Evolutionary conservation across 2,113 vertebrate genomes (phyloP), one percentile per base, ranked within the genome.

Genomic region (Gymnogyps californianus): DNA sequence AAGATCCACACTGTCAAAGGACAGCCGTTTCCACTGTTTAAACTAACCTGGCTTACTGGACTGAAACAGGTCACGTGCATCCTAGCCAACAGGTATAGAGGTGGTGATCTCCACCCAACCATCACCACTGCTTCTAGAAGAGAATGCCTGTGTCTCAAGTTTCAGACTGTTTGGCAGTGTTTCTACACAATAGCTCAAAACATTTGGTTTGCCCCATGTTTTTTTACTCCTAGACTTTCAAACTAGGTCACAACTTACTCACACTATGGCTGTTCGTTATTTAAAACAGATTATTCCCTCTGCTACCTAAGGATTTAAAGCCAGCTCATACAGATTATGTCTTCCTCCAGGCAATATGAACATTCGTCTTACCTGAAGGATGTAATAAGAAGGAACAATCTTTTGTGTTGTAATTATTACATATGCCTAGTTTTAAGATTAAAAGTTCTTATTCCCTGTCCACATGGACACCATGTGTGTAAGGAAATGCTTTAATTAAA

Each of bases 401-500:
- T 59, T 70, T 66, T 40, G 49, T 76, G 46, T 70, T 76, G 32
- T 32, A 93, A 40, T 93, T 77, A 82, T 88, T 83, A 83, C 85
- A 97, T 51, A 46, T 75, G 57, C n/a, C n/a, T 65, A 32, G 65
- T 54, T 67, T 87, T 32, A 83, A 87, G 89, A 94, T 89, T 70
- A 82, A 51, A 94, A 84, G 57, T 52, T 49, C 31, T 83, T 69
- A 76, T 22, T 94, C 82, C 55, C 70, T 85, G 46, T 62, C 86
- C 97, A 97, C 90, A 95, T 98, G 97, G 97, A 55, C 52, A 83
- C 94, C 94, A 97, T 32, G 66, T 96, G 94, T 96, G 84, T 55
- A 19, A 93, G 96, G 96, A 97, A 94, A 82, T 72, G 91, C 90
- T 96, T 95, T 96, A 96, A 97, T 96, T 97, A 95, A 96, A 95